Base-by-base conservation (phyloP, 2,888 invertebrate genomes). In the Patella pellucida region DNA sequence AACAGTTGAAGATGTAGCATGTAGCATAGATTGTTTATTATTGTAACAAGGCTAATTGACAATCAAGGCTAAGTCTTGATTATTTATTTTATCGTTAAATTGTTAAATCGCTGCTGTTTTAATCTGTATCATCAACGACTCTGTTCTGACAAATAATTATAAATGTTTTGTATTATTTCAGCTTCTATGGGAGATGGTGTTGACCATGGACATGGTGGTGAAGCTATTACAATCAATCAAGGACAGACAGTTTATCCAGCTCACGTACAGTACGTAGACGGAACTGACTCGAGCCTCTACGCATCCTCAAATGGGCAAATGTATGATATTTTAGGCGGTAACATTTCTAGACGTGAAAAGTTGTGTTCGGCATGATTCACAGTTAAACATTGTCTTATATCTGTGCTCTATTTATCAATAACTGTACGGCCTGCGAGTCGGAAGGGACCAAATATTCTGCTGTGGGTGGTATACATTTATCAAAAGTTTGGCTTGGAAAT, bases 261-360 rank as follows among this genome's bases (percentile, higher is more conserved):
- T 77, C 93, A 94, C 88, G 93, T 94, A 79, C 93, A 94, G 90
- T 94, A 94, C 91, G 93, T 94, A 87, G 93, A 94, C 86, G 93
- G 93, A 86, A 92, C 92, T 82, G 93, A 93, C 90, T 93, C 92
- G 88, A 92, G 92, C 91, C 93, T 92, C 91, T 93, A 93, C 92
- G 85, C 92, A 82, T 83, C 86, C 77, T 91, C 93, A 85, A 94
- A 94, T 92, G 94, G 94, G 85, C 93, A 94, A 92, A 94, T 94
- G 94, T 94, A 92, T 92, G 92, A 89, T 77, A 81, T 83, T 41
- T 41, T 41, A 41, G 41, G 41, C 41, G 41, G 41, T 41, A 41
- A 41, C 67, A 74, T 71, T 79, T 71, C 79, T 85, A 86, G 86
- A 86, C 81, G 85, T 85, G 86, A 77, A 52, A 41, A 52, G 71